Conservation (phyloP, 2,797 vertebrate genomes). For the Acridotheres tristis region DNA sequence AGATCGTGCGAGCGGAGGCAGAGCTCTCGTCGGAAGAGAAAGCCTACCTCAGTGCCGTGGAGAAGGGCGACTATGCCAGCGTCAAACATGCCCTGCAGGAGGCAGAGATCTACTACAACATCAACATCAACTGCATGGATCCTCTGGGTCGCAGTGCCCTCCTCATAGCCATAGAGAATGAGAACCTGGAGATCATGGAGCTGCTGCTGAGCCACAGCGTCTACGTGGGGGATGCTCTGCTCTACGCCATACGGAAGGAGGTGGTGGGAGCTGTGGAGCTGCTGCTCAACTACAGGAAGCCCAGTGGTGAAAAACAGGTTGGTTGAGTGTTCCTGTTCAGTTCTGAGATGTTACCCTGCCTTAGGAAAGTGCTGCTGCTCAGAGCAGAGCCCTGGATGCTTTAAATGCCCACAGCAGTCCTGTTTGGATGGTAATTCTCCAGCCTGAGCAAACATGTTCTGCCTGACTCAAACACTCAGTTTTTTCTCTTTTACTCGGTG, state of each 20-base stretch:
- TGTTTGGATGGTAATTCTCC: not conserved
- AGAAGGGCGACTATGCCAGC: constrained; percentile 94
- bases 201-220: constrained; percentile 89
- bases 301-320: constrained; percentile 93
- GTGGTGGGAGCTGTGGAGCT: constrained; percentile 96
- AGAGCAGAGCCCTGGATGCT: not conserved
- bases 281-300: constrained; percentile 89
- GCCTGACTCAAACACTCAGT: not conserved
- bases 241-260: constrained; percentile 95
- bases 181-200: constrained; percentile 97
- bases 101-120: constrained; percentile 96
- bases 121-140: constrained; percentile 97
- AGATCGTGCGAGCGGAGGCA: constrained; percentile 93
- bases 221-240: constrained; percentile 91
- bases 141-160: constrained; percentile 92
- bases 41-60: constrained; percentile 92
- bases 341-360: not conserved
- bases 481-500: not conserved
- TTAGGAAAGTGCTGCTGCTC: not conserved
- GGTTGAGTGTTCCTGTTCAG: not conserved
- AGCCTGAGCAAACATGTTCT: not conserved
- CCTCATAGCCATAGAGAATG: constrained; percentile 96
- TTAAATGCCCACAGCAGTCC: not conserved
- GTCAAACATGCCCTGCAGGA: constrained; percentile 93
- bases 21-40: constrained; percentile 92